These are phyloP conservation scores for Mus spretus DNA, from an alignment of 2,797 vertebrate species.

Conservation along the genomic window DNA sequence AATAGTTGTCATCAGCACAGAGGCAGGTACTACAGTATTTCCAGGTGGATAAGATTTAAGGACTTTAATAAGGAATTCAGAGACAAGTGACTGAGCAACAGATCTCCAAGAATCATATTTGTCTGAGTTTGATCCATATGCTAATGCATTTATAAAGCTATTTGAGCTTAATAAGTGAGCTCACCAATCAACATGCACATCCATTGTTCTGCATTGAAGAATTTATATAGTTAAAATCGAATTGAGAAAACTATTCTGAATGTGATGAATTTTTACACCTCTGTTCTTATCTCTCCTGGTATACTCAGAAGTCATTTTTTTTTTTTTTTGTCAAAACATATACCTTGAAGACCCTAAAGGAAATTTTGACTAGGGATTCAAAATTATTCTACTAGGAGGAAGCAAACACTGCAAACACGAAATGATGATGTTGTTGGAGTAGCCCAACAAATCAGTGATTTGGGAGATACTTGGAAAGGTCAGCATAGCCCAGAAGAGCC, in stretches of 20 bases:
- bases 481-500: neutral
- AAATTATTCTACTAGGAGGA: neutral
- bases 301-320: neutral
- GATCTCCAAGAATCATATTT: neutral
- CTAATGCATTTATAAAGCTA: neutral
- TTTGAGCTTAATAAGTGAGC: neutral
- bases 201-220: neutral
- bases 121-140: neutral
- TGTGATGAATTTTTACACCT: neutral
- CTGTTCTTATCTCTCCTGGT: neutral
- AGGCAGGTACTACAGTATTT: neutral
- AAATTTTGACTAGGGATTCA: neutral
- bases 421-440: neutral
- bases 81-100: neutral
- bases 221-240: constrained; percentile 36
- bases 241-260: neutral
- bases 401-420: neutral
- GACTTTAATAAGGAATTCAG: neutral
- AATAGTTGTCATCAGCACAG: neutral
- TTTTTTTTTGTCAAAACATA: constrained; percentile 33
- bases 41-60: neutral
- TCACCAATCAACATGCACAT: neutral
- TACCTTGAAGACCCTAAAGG: constrained; percentile 28
- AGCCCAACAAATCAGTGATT: neutral
- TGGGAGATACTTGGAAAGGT: neutral